Evolutionary conservation across 2,888 invertebrate species (phyloP).

Genomic region (Sminthurinus aureus): DNA sequence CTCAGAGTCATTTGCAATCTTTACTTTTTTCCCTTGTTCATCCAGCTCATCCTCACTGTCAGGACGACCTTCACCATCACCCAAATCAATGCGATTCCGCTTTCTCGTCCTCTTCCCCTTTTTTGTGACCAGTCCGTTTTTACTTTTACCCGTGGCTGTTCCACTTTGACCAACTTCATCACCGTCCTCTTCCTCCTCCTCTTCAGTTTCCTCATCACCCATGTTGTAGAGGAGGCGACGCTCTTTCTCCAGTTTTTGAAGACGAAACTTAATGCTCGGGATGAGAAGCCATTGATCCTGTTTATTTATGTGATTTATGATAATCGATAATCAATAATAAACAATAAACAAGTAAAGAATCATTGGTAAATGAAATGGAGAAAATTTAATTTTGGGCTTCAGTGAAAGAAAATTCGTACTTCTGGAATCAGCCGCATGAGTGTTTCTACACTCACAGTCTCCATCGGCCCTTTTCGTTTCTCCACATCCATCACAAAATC

Average conservation of each 20-base stretch:
- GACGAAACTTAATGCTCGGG: constrained; percentile 54
- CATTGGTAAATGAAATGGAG: background rate
- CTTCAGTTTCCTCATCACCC: background rate
- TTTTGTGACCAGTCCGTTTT: background rate
- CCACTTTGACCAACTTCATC: constrained; percentile 14
- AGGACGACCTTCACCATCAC: constrained; percentile 17
- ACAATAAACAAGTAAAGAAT: background rate
- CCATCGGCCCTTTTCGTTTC: constrained; percentile 38
- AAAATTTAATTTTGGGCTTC: background rate
- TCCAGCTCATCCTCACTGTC: background rate
- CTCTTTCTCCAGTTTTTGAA: constrained; percentile 23
- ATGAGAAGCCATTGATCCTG: constrained; percentile 55
- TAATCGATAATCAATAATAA: background rate
- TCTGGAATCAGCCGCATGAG: constrained; percentile 53
- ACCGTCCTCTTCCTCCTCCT: constrained; percentile 30
- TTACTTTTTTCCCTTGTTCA: background rate
- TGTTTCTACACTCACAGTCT: constrained; percentile 43
- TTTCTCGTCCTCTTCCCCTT: background rate
- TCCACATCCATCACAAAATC: constrained; percentile 50
- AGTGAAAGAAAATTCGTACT: background rate
- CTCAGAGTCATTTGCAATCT: background rate
- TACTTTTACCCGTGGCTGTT: background rate
- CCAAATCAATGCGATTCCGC: background rate
- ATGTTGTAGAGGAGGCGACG: background rate
- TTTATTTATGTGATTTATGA: background rate